Evolutionary conservation across 2,113 vertebrate genomes (phyloP).

Genomic region (Rhodinocichla rosea): DNA sequence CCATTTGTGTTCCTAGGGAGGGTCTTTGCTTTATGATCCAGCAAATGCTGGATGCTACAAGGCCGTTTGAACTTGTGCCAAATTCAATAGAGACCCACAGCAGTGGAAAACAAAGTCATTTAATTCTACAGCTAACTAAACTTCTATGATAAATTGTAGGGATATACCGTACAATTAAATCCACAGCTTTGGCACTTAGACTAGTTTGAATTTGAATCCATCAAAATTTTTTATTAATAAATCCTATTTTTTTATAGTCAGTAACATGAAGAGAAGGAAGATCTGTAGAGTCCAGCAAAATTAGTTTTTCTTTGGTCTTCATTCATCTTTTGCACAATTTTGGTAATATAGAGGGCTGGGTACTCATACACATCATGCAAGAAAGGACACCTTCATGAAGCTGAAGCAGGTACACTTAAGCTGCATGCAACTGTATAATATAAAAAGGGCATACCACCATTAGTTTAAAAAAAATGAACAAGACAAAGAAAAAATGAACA

Average conservation of each 20-base stretch:
- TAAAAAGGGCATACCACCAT: not conserved
- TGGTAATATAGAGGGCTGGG: not conserved
- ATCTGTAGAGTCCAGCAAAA: not conserved
- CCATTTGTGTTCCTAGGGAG: slow-evolving; percentile 26
- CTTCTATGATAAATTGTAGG: not conserved
- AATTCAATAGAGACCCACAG: slow-evolving; percentile 13
- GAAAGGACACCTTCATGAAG: not conserved
- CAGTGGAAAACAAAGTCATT: slow-evolving; percentile 7
- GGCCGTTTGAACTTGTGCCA: not conserved
- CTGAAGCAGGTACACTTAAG: not conserved
- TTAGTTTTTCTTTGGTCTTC: not conserved
- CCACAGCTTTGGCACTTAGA: not conserved
- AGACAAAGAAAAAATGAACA: not conserved
- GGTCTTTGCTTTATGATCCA: slow-evolving; percentile 41
- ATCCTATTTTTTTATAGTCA: not conserved
- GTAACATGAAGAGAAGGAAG: not conserved
- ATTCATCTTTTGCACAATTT: not conserved
- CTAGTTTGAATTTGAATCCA: not conserved
- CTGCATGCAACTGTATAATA: not conserved
- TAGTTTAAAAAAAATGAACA: not conserved
- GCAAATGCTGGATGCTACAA: slow-evolving; percentile 21
- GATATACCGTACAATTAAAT: not conserved
- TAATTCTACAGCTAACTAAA: not conserved
- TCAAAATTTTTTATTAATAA: not conserved
- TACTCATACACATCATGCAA: not conserved